A percentile compares a stretch with the other conserved stretches of the same genome.
Evolutionary conservation across 2,797 vertebrate genomes (phyloP).

Genomic region (Pseudochirops corinnae): DNA sequence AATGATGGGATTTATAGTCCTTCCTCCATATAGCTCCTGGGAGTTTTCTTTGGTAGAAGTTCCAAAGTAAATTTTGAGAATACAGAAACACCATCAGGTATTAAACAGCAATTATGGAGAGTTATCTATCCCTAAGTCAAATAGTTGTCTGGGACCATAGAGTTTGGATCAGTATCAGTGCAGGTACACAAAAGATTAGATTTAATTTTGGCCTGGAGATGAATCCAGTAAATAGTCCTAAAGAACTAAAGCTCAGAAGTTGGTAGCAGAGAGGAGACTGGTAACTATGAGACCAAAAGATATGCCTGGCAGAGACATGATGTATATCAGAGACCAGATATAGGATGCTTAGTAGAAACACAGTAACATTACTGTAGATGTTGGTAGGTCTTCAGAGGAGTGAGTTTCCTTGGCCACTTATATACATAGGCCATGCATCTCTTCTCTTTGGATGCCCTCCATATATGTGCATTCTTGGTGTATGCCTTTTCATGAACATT

Average conservation of each 20-base stretch:
- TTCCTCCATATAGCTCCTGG: not conserved
- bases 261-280: not conserved
- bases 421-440: not conserved
- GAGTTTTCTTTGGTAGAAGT: not conserved
- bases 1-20: not conserved
- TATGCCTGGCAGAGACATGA: not conserved
- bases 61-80: not conserved
- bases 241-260: not conserved
- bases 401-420: not conserved
- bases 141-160: not conserved
- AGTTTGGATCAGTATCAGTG: not conserved
- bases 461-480: not conserved
- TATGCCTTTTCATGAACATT: not conserved
- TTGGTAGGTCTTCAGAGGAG: not conserved
- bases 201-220: not conserved
- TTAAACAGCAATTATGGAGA: not conserved
- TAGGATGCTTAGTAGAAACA: not conserved
- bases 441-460: not conserved
- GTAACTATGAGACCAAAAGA: not conserved
- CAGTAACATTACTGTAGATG: not conserved
- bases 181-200: not conserved
- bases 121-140: not conserved
- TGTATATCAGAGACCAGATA: not conserved
- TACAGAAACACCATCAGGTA: not conserved
- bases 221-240: not conserved